Base-by-base conservation (phyloP, 2,888 invertebrate genomes). In the Gibbula magus region DNA sequence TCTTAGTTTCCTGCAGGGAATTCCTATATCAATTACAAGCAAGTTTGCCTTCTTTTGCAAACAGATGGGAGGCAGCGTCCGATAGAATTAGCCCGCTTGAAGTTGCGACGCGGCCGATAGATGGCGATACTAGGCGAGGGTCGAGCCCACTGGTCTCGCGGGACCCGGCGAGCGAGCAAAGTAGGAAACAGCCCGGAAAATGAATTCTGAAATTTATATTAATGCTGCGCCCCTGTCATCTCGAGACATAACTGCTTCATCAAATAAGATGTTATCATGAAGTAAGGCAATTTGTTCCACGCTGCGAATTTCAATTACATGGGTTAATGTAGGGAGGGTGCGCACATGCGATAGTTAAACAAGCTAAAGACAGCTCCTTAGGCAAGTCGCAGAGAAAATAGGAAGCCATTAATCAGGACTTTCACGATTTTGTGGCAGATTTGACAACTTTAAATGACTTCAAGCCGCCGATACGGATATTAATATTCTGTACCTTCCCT, bases 201-300 rank as follows among this genome's bases (percentile, higher is more conserved):
- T 74, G 74, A 74, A 74, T 74, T 74, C 74, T 74, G 74, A 74
- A 74, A 74, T 74, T 74, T 74, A 74, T 74, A 74, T 74, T 74
- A 74, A 74, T 74, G 74, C 51, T 74, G 74, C 22, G 74, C 74
- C 25, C 74, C 51, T 74, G 74, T 74, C 74, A 51, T 45, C 74
- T 74, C 13, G 25, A 39, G 74, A 74, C 51, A 51, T 51, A 51
- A 25, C 51, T 39, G 74, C 74, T 74, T 74, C 74, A 51, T 74
- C 74, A 74, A 51, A 51, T 51, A 51, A 25, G 74, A 74, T 74
- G 74, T 74, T 74, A 74, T 74, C 74, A 74, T 45, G 51, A 74
- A 74, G 45, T 74, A 51, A 74, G 51, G 74, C 74, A 74, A 74
- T 74, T 74, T 74, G 74, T 74, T 74, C 74, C 74, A 51, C 51